A percentile compares a stretch with the other conserved stretches of the same genome.
Conservation (phyloP, 1,140 invertebrate genomes). For the Melitaea cinxia region DNA sequence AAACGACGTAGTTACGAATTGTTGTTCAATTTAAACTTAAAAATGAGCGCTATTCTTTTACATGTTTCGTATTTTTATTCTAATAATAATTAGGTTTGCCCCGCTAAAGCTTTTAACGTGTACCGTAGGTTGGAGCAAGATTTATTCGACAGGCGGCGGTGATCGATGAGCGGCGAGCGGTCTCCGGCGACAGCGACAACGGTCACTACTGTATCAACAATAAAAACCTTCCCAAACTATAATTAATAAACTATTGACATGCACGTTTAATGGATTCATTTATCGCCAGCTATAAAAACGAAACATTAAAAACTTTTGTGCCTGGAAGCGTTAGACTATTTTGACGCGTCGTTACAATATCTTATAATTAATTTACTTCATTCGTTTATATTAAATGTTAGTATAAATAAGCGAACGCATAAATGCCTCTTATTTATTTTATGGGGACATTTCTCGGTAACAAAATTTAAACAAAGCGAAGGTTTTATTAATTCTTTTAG, state of each 20-base stretch:
- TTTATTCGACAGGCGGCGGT: slow-evolving; percentile 68
- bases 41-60: not conserved
- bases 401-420: slow-evolving; percentile 6
- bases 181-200: slow-evolving; percentile 47
- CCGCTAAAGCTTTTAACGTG: slow-evolving; percentile 25
- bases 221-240: slow-evolving; percentile 31
- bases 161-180: slow-evolving; percentile 68
- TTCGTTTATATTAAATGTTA: not conserved
- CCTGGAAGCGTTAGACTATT: not conserved
- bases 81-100: not conserved
- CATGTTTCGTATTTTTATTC: too few relatives aligned
- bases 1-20: too few relatives aligned
- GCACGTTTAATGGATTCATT: slow-evolving; percentile 27
- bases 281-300: not conserved
- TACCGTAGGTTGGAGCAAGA: slow-evolving; percentile 42
- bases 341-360: not conserved
- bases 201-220: slow-evolving; percentile 57
- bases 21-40: not conserved
- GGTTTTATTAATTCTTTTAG: slow-evolving; percentile 27
- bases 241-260: slow-evolving; percentile 32
- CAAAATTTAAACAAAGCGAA: slow-evolving; percentile 31
- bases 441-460: slow-evolving; percentile 12
- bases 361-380: not conserved
- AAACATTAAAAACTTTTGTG: not conserved
- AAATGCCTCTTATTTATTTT: not conserved